Conservation (phyloP, 2,113 vertebrate genomes). For the Tachysurus vachellii region DNA sequence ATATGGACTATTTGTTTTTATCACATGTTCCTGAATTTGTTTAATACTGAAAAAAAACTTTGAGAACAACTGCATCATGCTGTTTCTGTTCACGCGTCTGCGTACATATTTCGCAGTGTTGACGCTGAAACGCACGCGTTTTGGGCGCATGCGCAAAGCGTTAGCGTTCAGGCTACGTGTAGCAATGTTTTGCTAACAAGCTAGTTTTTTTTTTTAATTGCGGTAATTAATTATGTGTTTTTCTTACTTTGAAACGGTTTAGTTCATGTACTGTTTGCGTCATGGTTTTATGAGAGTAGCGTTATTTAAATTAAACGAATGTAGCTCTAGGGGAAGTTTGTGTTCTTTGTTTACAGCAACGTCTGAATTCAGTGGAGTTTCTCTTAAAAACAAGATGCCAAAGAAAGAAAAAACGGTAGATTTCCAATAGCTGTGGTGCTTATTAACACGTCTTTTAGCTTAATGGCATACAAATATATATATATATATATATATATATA, state of each 20-base stretch:
- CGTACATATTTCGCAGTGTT: conserved; percentile 6
- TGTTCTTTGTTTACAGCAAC: neutral
- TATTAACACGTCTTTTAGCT: neutral
- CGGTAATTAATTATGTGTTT: neutral
- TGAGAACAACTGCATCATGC: neutral
- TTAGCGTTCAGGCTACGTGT: neutral
- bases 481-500: neutral
- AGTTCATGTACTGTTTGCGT: neutral
- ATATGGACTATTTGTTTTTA: neutral
- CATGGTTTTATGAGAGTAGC: neutral
- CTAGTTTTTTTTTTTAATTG: neutral
- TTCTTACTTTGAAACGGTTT: neutral
- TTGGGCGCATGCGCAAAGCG: conserved; percentile 30
- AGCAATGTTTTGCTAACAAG: neutral
- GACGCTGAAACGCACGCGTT: neutral
- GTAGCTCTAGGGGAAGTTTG: neutral
- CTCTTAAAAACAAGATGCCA: conserved; percentile 61
- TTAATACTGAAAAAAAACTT: neutral
- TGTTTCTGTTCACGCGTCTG: neutral
- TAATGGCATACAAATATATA: neutral
- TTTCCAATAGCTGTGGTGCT: neutral
- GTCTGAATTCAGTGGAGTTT: neutral
- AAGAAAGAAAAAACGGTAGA: conserved; percentile 65
- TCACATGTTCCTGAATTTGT: neutral
- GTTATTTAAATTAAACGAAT: neutral